Evolutionary conservation across 2,888 invertebrate species (phyloP), one percentile per base, ranked within the genome.

Genomic region (Rotaria macrura): DNA sequence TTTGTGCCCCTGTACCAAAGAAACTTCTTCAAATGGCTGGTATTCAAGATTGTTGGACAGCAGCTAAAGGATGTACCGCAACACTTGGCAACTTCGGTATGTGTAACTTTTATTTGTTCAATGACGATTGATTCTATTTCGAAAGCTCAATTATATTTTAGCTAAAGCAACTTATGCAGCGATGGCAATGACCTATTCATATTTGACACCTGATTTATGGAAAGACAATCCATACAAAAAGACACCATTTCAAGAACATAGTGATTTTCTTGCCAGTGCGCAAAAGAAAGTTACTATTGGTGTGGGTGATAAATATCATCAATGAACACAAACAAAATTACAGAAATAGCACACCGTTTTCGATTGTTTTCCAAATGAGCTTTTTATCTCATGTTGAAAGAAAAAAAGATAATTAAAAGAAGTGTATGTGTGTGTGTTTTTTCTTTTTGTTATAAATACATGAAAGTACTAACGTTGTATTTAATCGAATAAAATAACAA

Each of bases 101-200:
- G 90, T 87, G 34, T 29, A 40, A 47, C 5, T 9, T 1, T 9
- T 47, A 9, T 47, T 47, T 47, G 47, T 55, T 23, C 2, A 23
- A 25, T 10, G 25, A 49, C 5, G 29, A 79, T 14, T 65, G 38
- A 9, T 1, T 54, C 9, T 47, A 47, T 47, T 43, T 20, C 20
- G 23, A 38, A 20, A 20, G 38, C 83, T 20, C 49, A 40, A 54
- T 34, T 83, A 49, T 87, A 87, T 89, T 90, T 84, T 88, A 92
- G 97, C 98, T 85, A 98, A 97, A 92, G 98, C 99, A 23, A 99
- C 99, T 17, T 99, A 97, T 91, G 95, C 96, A 87, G 99, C 99
- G 84, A 99, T 99, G 90, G 96, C 96, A 55, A 96, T 97, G 92
- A 99, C 99, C 43, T 99, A 98, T 90, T 95, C 96, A 14, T 99